Evolutionary conservation across 2,888 invertebrate genomes (phyloP), one percentile per base, ranked within the genome.

Genomic region (Pyralis farinalis): DNA sequence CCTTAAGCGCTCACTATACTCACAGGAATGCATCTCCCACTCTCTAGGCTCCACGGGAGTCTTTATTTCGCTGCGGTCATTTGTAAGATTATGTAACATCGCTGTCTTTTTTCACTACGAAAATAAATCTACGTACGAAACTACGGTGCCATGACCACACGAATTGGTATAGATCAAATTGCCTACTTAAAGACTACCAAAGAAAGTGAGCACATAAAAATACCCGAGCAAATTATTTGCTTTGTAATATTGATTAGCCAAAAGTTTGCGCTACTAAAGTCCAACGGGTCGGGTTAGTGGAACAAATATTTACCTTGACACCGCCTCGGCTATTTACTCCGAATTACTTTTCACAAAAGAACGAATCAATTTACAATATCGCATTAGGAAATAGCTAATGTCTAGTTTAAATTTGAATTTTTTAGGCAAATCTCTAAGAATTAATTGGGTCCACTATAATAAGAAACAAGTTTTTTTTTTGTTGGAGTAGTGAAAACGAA

Each of bases 291-390:
- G 50, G 67, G 75, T 76, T 58, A 77, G 60, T 76, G 40, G 77
- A 59, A 53, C 74, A 55, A 53, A 42, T 52, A 46, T 49, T 68
- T 58, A 53, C 82, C 82, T 78, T 81, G 82, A 79, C 82, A 71
- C 56, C 44, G 55, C 54, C 46, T 36, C 42, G 43, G 51, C 46
- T 53, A 45, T 55, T 39, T 39, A 39, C 33, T 39, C 39, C 33
- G 33, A 39, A 39, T 39, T 39, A 39, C 21, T 40, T 43, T 47
- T 45, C 37, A 44, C 41, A 47, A 53, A 51, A 55, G 38, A 51
- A 50, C 42, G 34, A 55, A 55, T 58, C 53, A 44, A 57, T 57
- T 16, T 58, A 45, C 21, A 46, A 41, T 42, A 12, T 33, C 16
- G 39, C 25, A 33, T 39, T 39, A 39, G 39, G 39, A 39, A 39